These are phyloP conservation scores for Marisa cornuarietis DNA, from an alignment of 1,140 invertebrate genomes.

Conservation along the genomic window DNA sequence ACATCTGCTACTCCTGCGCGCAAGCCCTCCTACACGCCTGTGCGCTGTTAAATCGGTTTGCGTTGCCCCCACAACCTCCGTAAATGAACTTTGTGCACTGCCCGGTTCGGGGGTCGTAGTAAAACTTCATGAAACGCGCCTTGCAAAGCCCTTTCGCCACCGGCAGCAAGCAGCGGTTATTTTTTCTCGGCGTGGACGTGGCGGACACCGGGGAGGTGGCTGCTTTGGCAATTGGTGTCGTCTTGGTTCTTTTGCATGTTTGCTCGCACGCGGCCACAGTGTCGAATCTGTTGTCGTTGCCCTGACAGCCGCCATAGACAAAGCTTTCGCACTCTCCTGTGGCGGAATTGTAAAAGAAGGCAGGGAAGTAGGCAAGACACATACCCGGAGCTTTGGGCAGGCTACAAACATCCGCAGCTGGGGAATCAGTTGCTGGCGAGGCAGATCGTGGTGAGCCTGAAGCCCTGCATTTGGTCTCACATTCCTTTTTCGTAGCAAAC, in stretches of 20 bases:
- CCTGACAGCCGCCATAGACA: conserved; percentile 75
- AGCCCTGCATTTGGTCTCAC: conserved; percentile 58
- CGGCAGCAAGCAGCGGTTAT: conserved; percentile 29
- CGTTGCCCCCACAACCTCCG: conserved; percentile 76
- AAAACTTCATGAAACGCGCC: conserved; percentile 57
- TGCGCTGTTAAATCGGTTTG: conserved; percentile 73
- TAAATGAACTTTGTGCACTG: conserved; percentile 73
- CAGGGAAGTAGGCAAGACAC: conserved; percentile 31
- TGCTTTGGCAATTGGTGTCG: conserved; percentile 33
- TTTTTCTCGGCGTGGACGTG: too few relatives aligned
- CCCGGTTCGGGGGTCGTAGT: conserved; percentile 68
- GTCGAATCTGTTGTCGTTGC: conserved; percentile 76
- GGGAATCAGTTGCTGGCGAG: too few relatives aligned
- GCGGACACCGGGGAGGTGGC: background rate
- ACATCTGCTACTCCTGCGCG: background rate
- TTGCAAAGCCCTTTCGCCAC: conserved; percentile 29
- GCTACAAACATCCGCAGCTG: conserved; percentile 16
- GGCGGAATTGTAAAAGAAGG: conserved; percentile 69
- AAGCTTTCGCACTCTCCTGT: conserved; percentile 71
- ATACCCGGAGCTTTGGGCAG: conserved; percentile 31
- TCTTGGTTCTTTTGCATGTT: conserved; percentile 59
- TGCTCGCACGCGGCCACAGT: conserved; percentile 70
- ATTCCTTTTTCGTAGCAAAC: conserved; percentile 66
- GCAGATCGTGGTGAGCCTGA: background rate
- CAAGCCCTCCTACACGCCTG: conserved; percentile 68